Percentiles rank a stretch among this genome's conserved stretches.
Conservation (phyloP, 30 jellyfish, hydroid and myxozoan species). For the Catostylus mosaicus region DNA sequence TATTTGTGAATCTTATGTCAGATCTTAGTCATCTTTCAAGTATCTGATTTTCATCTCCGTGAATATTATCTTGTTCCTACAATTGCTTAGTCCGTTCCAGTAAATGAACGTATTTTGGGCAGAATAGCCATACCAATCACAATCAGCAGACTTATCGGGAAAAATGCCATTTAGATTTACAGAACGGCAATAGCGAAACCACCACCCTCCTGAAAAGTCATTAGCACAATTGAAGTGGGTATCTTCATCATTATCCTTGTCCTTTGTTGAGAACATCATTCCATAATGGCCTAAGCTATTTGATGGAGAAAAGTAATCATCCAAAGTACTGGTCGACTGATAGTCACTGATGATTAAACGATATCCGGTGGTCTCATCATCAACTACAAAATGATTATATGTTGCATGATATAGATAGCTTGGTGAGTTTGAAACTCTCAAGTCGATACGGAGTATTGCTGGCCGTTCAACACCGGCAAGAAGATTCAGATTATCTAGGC, state of each 20-base stretch:
- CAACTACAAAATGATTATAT: neutral
- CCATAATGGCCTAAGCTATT: neutral
- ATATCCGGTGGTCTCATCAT: neutral
- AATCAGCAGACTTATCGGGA: too few species aligned
- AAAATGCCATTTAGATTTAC: too few species aligned
- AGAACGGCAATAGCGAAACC: neutral
- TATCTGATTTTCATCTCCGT: conserved; percentile 5
- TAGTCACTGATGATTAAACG: neutral
- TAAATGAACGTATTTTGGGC: neutral
- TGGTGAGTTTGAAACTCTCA: neutral
- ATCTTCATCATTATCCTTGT: neutral
- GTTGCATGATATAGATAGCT: neutral
- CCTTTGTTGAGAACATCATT: conserved; percentile 1
- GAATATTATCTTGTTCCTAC: neutral
- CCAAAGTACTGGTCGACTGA: neutral
- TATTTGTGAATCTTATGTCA: too few species aligned
- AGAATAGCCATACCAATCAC: too few species aligned
- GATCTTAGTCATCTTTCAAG: too few species aligned
- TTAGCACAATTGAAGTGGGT: neutral
- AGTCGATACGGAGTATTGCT: conserved; percentile 4
- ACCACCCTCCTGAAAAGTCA: neutral
- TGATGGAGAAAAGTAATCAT: neutral
- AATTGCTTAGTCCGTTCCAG: neutral
- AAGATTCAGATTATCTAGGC: neutral
- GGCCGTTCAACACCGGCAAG: neutral